Conservation (phyloP, 2,113 vertebrate species). For the Rhinichthys klamathensis region DNA sequence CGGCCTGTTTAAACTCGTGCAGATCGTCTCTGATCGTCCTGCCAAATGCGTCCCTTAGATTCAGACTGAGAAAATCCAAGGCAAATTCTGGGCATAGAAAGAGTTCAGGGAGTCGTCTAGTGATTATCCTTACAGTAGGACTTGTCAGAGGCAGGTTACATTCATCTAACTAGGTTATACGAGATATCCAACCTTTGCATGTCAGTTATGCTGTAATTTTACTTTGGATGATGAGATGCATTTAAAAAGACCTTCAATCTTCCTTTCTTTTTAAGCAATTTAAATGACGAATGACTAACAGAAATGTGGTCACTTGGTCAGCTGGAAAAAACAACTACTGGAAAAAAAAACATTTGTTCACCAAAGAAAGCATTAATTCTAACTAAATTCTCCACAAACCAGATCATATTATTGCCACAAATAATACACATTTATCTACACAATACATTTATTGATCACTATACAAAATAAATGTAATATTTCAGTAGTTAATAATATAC, state of each 20-base stretch:
- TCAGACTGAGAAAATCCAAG: neutral
- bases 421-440: neutral
- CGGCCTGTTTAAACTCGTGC: slow-evolving; percentile 51
- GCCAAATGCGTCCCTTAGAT: neutral
- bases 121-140: neutral
- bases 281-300: neutral
- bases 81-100: neutral
- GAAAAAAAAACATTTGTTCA: neutral
- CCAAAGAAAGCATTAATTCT: neutral
- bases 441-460: neutral
- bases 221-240: neutral
- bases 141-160: neutral
- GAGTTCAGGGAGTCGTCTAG: neutral
- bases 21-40: neutral
- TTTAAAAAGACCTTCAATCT: neutral
- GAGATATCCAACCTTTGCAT: neutral
- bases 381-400: neutral
- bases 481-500: too few relatives aligned
- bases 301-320: neutral
- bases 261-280: neutral
- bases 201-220: neutral
- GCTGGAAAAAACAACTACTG: neutral
- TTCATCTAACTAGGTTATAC: neutral
- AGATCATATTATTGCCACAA: neutral
- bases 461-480: neutral